Percentiles rank a stretch among this genome's conserved stretches.
Conservation (phyloP, 2,888 invertebrate species). For the Argyra leucocephala region DNA sequence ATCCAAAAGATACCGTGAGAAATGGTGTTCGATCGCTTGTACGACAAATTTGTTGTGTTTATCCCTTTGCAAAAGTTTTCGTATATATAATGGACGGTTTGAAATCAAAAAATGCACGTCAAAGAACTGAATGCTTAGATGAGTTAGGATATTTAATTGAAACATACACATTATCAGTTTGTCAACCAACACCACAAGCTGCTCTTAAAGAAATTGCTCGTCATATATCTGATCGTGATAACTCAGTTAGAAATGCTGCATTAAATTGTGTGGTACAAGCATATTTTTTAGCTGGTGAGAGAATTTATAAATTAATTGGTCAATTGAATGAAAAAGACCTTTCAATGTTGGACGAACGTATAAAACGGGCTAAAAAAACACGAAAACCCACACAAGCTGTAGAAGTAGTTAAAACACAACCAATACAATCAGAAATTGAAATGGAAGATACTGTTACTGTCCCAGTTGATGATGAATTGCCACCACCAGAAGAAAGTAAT, state of each 20-base stretch:
- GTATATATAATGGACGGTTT: conserved; percentile 87
- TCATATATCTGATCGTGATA: conserved; percentile 93
- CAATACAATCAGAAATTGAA: conserved; percentile 34
- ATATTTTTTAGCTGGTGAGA: conserved; percentile 83
- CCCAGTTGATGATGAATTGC: conserved; percentile 37
- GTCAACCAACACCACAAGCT: conserved; percentile 67
- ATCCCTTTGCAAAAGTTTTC: conserved; percentile 81
- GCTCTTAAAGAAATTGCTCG: conserved; percentile 79
- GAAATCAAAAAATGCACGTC: conserved; percentile 93
- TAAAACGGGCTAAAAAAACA: conserved; percentile 76
- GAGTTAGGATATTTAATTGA: conserved; percentile 80
- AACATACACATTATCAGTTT: conserved; percentile 71
- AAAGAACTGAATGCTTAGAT: conserved; percentile 91
- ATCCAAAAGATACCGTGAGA: conserved; percentile 90
- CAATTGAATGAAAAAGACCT: conserved; percentile 90
- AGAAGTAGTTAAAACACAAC: conserved; percentile 42
- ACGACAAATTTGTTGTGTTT: conserved; percentile 73
- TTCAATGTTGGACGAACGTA: conserved; percentile 87
- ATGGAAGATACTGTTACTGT: conserved; percentile 41
- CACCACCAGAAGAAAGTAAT: conserved; percentile 36
- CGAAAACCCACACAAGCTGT: conserved; percentile 42
- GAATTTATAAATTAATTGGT: conserved; percentile 79
- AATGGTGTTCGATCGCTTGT: conserved; percentile 79
- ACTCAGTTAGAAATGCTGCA: conserved; percentile 89
- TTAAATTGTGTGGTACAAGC: conserved; percentile 87